Conservation (phyloP, 1,140 invertebrate species). For the Drosophila miranda region DNA sequence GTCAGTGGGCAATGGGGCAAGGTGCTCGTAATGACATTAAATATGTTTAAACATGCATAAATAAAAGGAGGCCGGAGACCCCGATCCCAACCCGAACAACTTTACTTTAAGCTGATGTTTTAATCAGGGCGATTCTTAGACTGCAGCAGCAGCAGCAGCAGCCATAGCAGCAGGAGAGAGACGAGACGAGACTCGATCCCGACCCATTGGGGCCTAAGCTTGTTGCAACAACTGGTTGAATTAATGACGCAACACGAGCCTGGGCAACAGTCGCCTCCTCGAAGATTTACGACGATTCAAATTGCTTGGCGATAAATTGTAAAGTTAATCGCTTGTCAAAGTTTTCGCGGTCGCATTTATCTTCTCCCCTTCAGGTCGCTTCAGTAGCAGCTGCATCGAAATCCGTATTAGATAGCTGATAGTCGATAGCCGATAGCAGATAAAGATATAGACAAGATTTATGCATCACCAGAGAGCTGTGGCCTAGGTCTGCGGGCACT, state of each 20-base stretch:
- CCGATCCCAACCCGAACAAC: slow-evolving; percentile 25
- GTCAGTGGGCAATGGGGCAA: slow-evolving; percentile 43
- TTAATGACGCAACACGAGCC: slow-evolving; percentile 72
- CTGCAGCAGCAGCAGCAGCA: neutral
- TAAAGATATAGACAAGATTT: slow-evolving; percentile 36
- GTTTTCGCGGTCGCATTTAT: slow-evolving; percentile 74
- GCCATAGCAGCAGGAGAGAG: too few species aligned
- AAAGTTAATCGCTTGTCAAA: slow-evolving; percentile 81
- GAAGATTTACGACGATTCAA: slow-evolving; percentile 74
- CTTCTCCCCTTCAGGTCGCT: slow-evolving; percentile 25
- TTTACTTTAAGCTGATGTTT: slow-evolving; percentile 61
- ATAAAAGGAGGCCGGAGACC: slow-evolving; percentile 44
- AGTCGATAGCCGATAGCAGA: slow-evolving; percentile 18
- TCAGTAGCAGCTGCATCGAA: slow-evolving; percentile 43
- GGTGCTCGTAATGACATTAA: slow-evolving; percentile 76
- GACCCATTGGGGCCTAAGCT: slow-evolving; percentile 34
- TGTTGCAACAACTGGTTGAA: slow-evolving; percentile 77
- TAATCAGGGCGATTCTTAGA: slow-evolving; percentile 68
- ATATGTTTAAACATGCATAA: slow-evolving; percentile 81
- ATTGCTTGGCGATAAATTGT: slow-evolving; percentile 71
- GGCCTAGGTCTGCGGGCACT: neutral
- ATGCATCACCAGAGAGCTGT: slow-evolving; percentile 1
- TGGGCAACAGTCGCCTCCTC: slow-evolving; percentile 29
- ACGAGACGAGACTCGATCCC: slow-evolving; percentile 20
- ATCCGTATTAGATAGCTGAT: slow-evolving; percentile 29